Evolutionary conservation across 2,888 invertebrate genomes (phyloP), one percentile per base, ranked within the genome.

Genomic region (Drosophila meridiana): DNA sequence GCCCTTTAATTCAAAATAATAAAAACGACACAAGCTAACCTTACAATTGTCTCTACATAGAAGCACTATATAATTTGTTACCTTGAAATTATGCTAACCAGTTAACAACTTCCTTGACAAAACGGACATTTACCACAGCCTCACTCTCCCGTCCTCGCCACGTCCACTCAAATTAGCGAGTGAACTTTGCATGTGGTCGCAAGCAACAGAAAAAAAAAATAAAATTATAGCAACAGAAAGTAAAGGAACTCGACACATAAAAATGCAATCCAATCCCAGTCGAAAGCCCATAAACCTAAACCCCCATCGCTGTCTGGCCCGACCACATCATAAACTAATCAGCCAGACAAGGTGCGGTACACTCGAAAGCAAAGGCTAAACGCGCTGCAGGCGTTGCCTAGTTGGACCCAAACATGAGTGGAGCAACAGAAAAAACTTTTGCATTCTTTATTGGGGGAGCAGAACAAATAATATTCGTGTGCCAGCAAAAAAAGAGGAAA

Each of bases 401-500:
- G 77, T 47, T 61, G 38, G 72, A 56, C 78, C 28, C 71, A 60
- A 48, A 48, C 62, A 61, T 43, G 53, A 20, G 38, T 60, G 82
- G 73, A 66, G 1, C 20, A 52, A 26, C 20, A 34, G 77, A 75
- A 62, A 89, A 67, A 73, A 89, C 80, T 69, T 83, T 74, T 84
- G 88, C 91, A 89, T 87, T 78, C 75, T 90, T 87, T 79, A 89
- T 89, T 82, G 69, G 69, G 89, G 87, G 69, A 42, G 63, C 67
- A 47, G 52, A 65, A 53, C 79, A 89, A 77, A 87, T 87, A 90
- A 80, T 84, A 89, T 87, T 87, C 89, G 88, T 80, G 82, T 75
- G 86, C 72, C 55, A 42, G 73, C 76, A 73, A 67, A 70, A 74
- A 64, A 45, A 20, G 11, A 56, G 58, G 1, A 38, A 26, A 8